These are phyloP conservation scores for Stenodera caucasica DNA, from an alignment of 2,888 invertebrate genomes.

Conservation along the genomic window DNA sequence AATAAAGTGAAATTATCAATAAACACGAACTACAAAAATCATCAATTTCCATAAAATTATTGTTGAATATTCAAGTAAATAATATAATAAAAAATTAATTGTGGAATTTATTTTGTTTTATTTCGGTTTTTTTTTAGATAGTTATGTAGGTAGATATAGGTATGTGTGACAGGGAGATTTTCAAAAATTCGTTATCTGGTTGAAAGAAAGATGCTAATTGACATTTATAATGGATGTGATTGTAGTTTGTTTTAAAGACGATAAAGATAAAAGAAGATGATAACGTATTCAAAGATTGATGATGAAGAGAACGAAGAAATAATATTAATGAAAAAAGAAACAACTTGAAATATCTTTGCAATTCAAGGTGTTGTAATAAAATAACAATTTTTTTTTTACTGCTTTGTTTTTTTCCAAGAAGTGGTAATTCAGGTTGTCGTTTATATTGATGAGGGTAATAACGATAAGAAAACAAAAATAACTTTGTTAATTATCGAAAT, in stretches of 20 bases:
- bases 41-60: background rate
- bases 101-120: background rate
- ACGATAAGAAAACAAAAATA: background rate
- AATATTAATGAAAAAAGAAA: background rate
- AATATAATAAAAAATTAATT: background rate
- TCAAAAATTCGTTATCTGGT: background rate
- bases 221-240: conserved; percentile 26
- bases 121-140: background rate
- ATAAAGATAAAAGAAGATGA: conserved; percentile 1
- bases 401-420: too few relatives aligned
- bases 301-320: background rate
- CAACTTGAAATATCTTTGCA: background rate
- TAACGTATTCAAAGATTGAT: background rate
- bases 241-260: conserved; percentile 9
- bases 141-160: background rate
- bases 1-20: background rate
- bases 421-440: too few relatives aligned
- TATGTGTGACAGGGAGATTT: conserved; percentile 4
- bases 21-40: background rate
- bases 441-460: background rate
- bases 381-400: too few relatives aligned
- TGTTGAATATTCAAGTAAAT: background rate
- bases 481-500: background rate
- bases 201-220: conserved; percentile 20
- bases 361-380: background rate